These are phyloP conservation scores for Gambusia yucatana DNA, from an alignment of 2,797 vertebrate genomes.

Conservation along the genomic window DNA sequence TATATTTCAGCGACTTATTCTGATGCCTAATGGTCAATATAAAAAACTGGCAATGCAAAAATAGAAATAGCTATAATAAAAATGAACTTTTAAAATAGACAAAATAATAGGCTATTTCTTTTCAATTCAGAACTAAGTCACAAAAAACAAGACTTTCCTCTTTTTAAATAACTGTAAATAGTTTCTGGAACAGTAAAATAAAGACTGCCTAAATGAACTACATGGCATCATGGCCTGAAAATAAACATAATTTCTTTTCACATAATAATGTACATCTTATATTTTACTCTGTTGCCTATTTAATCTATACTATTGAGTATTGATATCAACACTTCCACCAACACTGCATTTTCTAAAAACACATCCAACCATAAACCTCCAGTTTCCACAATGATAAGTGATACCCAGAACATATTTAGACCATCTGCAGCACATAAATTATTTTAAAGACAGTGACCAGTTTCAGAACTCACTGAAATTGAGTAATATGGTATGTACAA, in stretches of 20 bases:
- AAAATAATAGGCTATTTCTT: not conserved
- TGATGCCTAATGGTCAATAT: not conserved
- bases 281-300: not conserved
- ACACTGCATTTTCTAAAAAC: slow-evolving; percentile 50
- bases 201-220: not conserved
- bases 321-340: not conserved
- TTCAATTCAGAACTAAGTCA: not conserved
- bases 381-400: slow-evolving; percentile 48
- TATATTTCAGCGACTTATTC: not conserved
- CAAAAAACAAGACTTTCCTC: not conserved
- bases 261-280: not conserved
- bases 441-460: slow-evolving; percentile 45
- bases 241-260: too few relatives aligned
- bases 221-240: too few relatives aligned
- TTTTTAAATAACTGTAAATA: not conserved
- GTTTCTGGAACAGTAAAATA: not conserved
- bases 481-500: not conserved
- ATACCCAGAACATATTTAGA: slow-evolving; percentile 47
- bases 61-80: not conserved
- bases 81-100: not conserved
- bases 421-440: slow-evolving; percentile 53
- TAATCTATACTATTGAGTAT: too few relatives aligned
- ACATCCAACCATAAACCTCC: slow-evolving; percentile 39
- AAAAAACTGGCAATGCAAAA: not conserved
- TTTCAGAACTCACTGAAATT: not conserved